These are phyloP conservation scores for Thelohanellus kitauei DNA, from an alignment of 30 jellyfish, hydroid and myxozoan species.

Conservation along the genomic window DNA sequence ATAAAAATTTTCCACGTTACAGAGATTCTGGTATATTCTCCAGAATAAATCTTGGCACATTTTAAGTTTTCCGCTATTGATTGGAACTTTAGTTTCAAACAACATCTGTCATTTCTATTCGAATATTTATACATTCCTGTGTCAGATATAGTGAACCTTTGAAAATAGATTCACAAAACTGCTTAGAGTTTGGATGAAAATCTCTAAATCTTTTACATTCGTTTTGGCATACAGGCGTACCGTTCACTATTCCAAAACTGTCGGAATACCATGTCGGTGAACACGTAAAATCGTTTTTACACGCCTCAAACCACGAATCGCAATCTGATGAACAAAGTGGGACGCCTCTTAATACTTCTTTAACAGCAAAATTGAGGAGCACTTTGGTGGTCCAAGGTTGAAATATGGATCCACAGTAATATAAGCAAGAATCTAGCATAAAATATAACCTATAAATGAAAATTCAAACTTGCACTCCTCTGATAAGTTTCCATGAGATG, in stretches of 20 bases:
- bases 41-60: too few relatives aligned
- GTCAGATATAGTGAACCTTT: constrained; percentile 23
- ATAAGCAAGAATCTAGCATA: constrained; percentile 47
- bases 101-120: too few relatives aligned
- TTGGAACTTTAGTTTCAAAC: too few relatives aligned
- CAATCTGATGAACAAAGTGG: constrained; percentile 62
- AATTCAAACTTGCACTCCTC: too few relatives aligned
- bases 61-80: too few relatives aligned
- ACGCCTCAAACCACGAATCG: constrained; percentile 50
- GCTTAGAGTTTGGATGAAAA: constrained; percentile 16
- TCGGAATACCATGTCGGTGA: constrained; percentile 66
- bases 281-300: constrained; percentile 47
- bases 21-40: too few relatives aligned
- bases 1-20: too few relatives aligned
- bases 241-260: constrained; percentile 27
- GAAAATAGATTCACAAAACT: constrained; percentile 45
- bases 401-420: constrained; percentile 52
- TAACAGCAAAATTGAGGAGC: constrained; percentile 19
- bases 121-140: too few relatives aligned
- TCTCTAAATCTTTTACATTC: constrained; percentile 43
- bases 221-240: constrained; percentile 52
- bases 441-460: constrained; percentile 28
- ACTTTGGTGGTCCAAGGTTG: constrained; percentile 49
- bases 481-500: too few relatives aligned
- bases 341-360: constrained; percentile 23